Conservation (phyloP, 2,113 vertebrate genomes). For the Stercorarius parasiticus region DNA sequence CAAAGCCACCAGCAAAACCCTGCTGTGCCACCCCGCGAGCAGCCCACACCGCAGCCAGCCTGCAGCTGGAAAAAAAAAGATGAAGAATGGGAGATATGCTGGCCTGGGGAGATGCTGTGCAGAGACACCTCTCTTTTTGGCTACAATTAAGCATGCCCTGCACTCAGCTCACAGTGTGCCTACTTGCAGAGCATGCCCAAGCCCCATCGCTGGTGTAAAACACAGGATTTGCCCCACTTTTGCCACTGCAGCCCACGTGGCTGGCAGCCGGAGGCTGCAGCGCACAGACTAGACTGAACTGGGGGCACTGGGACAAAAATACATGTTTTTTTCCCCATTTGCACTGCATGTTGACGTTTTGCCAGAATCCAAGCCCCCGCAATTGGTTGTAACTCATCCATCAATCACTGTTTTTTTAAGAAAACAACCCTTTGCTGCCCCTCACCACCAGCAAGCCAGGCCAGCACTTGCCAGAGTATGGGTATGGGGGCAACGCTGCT, state of each 20-base stretch:
- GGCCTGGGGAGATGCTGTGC: neutral
- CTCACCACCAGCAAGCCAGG: neutral
- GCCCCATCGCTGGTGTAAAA: neutral
- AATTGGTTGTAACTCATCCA: neutral
- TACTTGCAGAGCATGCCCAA: neutral
- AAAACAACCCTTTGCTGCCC: neutral
- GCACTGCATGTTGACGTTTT: neutral
- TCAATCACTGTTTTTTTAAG: neutral
- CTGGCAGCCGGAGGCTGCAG: fast-evolving
- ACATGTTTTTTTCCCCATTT: neutral
- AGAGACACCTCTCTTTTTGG: neutral
- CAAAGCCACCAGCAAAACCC: neutral
- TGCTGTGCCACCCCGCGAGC: neutral
- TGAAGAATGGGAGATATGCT: fast-evolving
- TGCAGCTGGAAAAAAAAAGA: neutral
- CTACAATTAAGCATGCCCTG: no score
- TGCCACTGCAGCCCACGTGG: neutral
- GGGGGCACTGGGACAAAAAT: neutral
- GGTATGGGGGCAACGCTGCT: fast-evolving
- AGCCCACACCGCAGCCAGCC: neutral
- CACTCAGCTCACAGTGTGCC: fast-evolving
- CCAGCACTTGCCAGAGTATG: neutral
- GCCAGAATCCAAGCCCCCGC: neutral
- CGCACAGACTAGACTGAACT: neutral
- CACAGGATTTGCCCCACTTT: neutral